Evolutionary conservation across 1,140 invertebrate species (phyloP), one percentile per base, ranked within the genome.

Genomic region (Sinella curviseta): DNA sequence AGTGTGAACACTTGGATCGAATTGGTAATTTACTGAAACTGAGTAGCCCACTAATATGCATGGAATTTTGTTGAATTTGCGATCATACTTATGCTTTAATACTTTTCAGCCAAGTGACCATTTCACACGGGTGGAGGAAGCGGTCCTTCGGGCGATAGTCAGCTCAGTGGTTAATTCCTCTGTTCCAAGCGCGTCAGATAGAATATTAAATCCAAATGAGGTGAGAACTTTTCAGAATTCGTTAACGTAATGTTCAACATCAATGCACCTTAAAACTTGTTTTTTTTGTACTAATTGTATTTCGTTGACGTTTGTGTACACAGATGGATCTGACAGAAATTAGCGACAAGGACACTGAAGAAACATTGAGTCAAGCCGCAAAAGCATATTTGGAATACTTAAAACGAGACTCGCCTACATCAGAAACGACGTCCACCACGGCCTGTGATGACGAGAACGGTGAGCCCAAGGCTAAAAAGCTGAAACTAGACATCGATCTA

Each of bases 1-100:
- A 93, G 93, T 84, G 89, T 97, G 0, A 98, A 98, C 88, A 90
- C 92, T 65, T 98, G 96, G 96, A 86, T 97, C 78, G 92, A 93
- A 67, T 86, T 93, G 83, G 91, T 92, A 87, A 87, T 85, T 84
- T 48, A n/a, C n/a, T n/a, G n/a, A n/a, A n/a, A 35, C 31, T 48
- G 57, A 54, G n/a, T 16, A 14, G 48, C 48, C n/a, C 48, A n/a
- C n/a, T 54, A 54, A 34, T 76, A 1, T 0, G 33, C 78, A 26
- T 79, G 26, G 14, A 12, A 30, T 57, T 36, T 36, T 30, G n/a
- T 33, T 81, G 24, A 1, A 17, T 60, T 1, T 48, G 26, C 14
- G n/a, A n/a, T n/a, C n/a, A n/a, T n/a, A n/a, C n/a, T n/a, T n/a
- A n/a, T n/a, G n/a, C 26, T 76, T 65, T 12, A 77, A 14, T 55